Evolutionary conservation across 2,113 vertebrate genomes (phyloP).

Genomic region (Zapus hudsonius): DNA sequence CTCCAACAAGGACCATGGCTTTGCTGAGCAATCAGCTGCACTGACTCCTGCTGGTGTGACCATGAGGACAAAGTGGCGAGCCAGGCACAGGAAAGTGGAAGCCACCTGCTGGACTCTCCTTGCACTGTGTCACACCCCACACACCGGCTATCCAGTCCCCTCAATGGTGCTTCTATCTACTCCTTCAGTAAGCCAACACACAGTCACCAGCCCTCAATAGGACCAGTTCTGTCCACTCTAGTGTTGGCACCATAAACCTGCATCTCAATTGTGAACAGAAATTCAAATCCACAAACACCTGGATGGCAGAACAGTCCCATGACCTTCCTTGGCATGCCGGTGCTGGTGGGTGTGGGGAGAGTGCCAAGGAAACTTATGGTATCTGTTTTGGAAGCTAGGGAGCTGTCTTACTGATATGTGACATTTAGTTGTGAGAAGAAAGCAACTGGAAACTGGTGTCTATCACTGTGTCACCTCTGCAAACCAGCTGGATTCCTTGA

Average conservation of each 20-base stretch:
- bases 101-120: constrained; percentile 7
- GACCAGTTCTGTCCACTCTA: background rate
- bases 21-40: background rate
- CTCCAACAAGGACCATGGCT: constrained; percentile 20
- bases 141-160: background rate
- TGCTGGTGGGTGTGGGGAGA: background rate
- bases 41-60: background rate
- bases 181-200: background rate
- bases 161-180: background rate
- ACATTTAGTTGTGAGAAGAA: background rate
- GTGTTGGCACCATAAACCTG: background rate
- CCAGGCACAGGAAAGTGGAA: background rate
- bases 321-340: background rate
- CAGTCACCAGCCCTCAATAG: background rate
- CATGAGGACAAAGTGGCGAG: background rate
- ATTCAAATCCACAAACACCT: constrained; percentile 22
- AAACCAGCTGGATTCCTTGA: constrained; percentile 39
- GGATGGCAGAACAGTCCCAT: background rate
- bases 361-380: background rate
- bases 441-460: background rate
- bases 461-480: background rate
- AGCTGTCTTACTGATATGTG: background rate
- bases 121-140: background rate
- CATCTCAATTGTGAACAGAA: constrained; percentile 34
- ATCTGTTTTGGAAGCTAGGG: constrained; percentile 20